These are phyloP conservation scores for Athene noctua DNA, from an alignment of 2,113 vertebrate genomes.

Conservation along the genomic window DNA sequence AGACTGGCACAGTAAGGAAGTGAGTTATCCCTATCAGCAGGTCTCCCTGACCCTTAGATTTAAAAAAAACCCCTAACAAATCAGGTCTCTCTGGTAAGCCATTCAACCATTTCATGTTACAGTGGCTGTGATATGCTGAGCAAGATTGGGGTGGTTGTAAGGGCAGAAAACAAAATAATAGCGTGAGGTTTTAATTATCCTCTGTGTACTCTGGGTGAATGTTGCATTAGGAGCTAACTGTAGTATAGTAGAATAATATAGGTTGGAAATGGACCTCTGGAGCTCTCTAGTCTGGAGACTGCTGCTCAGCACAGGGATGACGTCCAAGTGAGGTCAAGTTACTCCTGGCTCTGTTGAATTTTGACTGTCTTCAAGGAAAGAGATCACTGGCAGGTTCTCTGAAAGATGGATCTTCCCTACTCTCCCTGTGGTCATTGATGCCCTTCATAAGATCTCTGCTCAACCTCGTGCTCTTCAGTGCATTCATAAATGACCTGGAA, in stretches of 20 bases:
- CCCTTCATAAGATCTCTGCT: neutral
- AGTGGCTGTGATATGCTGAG: neutral
- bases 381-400: neutral
- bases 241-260: neutral
- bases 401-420: neutral
- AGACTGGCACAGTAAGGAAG: neutral
- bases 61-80: neutral
- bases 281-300: neutral
- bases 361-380: neutral
- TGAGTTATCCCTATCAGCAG: neutral
- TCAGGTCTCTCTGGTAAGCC: neutral
- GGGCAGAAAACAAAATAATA: neutral
- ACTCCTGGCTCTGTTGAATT: neutral
- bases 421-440: too few relatives aligned
- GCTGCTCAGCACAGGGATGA: neutral
- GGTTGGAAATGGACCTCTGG: neutral
- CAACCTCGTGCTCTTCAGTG: neutral
- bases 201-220: neutral
- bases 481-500: neutral
- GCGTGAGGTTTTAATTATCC: neutral
- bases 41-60: neutral
- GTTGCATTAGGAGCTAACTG: neutral
- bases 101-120: neutral
- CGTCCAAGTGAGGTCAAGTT: fast-evolving
- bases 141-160: fast-evolving